Conservation (phyloP, 2,797 vertebrate species). For the Delichon dasypus region DNA sequence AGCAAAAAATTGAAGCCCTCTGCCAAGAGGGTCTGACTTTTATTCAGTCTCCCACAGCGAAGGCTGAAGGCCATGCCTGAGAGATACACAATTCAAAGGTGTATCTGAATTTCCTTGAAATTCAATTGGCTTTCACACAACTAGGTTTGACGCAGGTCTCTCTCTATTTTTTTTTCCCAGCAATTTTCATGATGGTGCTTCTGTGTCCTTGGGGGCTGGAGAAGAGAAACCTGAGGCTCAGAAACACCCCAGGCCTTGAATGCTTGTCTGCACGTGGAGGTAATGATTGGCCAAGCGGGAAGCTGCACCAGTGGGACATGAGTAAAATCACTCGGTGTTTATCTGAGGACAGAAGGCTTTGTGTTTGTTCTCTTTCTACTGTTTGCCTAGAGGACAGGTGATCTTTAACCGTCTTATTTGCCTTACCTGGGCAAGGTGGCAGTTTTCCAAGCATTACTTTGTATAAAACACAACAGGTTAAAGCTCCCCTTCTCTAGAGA, state of each 20-base stretch:
- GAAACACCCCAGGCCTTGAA: not conserved
- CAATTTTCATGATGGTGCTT: not conserved
- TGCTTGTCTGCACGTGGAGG: not conserved
- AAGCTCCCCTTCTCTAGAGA: not conserved
- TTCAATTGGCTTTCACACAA: not conserved
- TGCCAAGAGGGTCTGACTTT: not conserved
- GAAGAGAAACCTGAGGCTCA: not conserved
- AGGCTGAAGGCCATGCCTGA: not conserved
- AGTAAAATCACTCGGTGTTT: not conserved
- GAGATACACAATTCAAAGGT: not conserved
- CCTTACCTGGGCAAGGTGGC: not conserved
- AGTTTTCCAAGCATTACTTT: constrained; percentile 16
- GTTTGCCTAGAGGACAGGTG: constrained; percentile 24
- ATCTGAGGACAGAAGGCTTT: not conserved
- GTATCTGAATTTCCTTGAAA: not conserved
- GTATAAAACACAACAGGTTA: not conserved
- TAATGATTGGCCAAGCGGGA: not conserved
- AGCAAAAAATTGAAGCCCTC: not conserved
- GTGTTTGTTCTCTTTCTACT: not conserved
- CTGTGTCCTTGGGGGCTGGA: not conserved
- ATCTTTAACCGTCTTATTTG: constrained; percentile 8
- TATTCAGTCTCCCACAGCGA: not conserved
- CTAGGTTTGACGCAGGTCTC: not conserved
- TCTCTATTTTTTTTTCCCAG: not conserved
- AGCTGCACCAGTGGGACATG: not conserved